These are phyloP conservation scores for Notechis scutatus DNA, from an alignment of 2,113 vertebrate species.

Conservation along the genomic window DNA sequence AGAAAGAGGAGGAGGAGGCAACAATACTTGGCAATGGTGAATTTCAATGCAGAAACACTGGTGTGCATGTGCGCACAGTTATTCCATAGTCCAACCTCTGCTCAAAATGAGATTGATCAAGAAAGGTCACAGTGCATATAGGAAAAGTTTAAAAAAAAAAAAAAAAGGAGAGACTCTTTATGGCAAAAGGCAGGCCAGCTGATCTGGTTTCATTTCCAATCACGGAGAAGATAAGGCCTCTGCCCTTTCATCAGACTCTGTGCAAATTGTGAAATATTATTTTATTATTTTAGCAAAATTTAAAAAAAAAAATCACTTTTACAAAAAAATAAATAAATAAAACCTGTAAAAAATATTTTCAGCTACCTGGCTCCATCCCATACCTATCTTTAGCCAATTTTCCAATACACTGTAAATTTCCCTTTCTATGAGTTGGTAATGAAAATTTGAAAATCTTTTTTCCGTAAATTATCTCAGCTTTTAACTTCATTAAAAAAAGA, in stretches of 20 bases:
- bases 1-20: conserved; percentile 50
- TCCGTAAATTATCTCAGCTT: conserved; percentile 86
- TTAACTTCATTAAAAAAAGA: conserved; percentile 75
- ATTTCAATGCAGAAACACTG: conserved; percentile 34
- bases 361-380: conserved; percentile 85
- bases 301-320: conserved; percentile 86
- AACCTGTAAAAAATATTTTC: conserved; percentile 87
- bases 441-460: conserved; percentile 82
- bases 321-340: conserved; percentile 84
- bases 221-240: conserved; percentile 68
- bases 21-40: conserved; percentile 53
- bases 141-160: background rate
- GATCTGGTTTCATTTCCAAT: conserved; percentile 57
- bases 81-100: conserved; percentile 61
- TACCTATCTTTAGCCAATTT: conserved; percentile 88
- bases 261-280: conserved; percentile 84
- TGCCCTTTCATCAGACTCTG: conserved; percentile 81
- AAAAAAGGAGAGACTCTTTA: conserved; percentile 25
- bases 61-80: conserved; percentile 39
- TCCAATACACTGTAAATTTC: conserved; percentile 89
- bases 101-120: conserved; percentile 57
- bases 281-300: conserved; percentile 93
- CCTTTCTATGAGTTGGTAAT: conserved; percentile 84
- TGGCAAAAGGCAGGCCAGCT: conserved; percentile 49
- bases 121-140: conserved; percentile 35